These are phyloP conservation scores for Hedya salicella DNA, from an alignment of 2,888 invertebrate species.

Conservation along the genomic window DNA sequence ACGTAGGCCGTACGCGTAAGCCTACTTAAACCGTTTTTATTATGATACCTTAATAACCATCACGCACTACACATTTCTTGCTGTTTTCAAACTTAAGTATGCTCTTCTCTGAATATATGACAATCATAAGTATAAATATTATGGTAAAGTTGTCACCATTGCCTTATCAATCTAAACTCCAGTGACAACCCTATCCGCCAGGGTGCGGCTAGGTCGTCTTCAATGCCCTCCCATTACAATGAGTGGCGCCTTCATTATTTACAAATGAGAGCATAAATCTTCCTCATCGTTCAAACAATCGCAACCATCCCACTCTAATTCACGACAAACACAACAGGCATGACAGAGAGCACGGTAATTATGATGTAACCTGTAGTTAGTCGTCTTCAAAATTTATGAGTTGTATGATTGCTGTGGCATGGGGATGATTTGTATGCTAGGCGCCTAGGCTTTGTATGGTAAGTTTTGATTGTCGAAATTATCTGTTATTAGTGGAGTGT, in stretches of 20 bases:
- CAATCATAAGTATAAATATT: too few species aligned
- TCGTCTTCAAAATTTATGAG: slow-evolving; percentile 64
- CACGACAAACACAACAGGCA: neutral
- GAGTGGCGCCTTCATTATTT: slow-evolving; percentile 83
- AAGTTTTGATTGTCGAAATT: slow-evolving; percentile 36
- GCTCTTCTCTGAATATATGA: too few species aligned
- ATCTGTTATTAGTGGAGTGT: slow-evolving; percentile 55
- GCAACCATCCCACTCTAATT: slow-evolving; percentile 48
- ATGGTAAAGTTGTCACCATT: too few species aligned
- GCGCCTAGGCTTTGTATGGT: slow-evolving; percentile 41
- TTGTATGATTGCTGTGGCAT: slow-evolving; percentile 51
- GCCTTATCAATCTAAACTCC: too few species aligned
- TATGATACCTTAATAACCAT: too few species aligned
- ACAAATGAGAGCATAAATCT: slow-evolving; percentile 82
- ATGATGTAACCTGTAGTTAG: slow-evolving; percentile 50
- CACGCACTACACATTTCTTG: too few species aligned
- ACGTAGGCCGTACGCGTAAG: too few species aligned
- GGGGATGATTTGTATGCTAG: slow-evolving; percentile 46
- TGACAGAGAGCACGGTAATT: slow-evolving; percentile 50
- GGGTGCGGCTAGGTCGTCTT: slow-evolving; percentile 71
- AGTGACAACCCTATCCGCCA: slow-evolving; percentile 65
- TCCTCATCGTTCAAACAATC: slow-evolving; percentile 61
- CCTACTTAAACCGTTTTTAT: too few species aligned
- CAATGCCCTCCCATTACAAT: slow-evolving; percentile 78
- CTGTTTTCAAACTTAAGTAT: too few species aligned